Percentiles rank a stretch among this genome's conserved stretches.
Conservation (phyloP, 2,113 vertebrate genomes). For the Athene cunicularia region DNA sequence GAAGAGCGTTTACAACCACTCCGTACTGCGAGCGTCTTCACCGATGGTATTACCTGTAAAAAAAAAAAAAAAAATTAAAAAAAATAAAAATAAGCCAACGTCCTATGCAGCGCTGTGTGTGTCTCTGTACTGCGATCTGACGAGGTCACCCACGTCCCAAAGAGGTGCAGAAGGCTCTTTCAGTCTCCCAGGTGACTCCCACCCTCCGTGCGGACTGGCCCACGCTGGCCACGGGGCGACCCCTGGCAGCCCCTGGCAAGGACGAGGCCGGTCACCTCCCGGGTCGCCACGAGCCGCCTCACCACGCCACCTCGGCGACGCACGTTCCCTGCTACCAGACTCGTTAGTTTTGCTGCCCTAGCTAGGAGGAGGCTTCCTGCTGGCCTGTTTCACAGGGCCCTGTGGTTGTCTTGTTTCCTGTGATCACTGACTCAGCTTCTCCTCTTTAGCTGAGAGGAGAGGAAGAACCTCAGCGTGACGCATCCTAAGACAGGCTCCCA, state of each 20-base stretch:
- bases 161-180: not conserved
- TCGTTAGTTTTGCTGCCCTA: not conserved
- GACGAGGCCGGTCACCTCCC: accelerated
- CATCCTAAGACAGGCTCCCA: not conserved
- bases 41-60: slow-evolving; percentile 84
- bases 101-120: slow-evolving; percentile 16
- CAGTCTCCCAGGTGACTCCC: not conserved
- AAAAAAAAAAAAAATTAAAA: slow-evolving; percentile 4
- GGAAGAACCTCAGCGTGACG: not conserved
- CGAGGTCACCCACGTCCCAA: not conserved
- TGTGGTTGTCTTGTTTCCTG: not conserved
- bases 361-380: not conserved
- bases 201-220: not conserved
- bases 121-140: not conserved
- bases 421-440: not conserved
- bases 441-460: not conserved
- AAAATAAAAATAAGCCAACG: slow-evolving; percentile 60
- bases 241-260: not conserved
- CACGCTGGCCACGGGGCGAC: not conserved
- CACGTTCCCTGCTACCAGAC: not conserved
- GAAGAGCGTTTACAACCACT: slow-evolving; percentile 83
- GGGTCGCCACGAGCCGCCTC: not conserved
- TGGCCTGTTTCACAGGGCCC: not conserved
- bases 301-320: accelerated
- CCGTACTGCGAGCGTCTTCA: slow-evolving; percentile 81